phyloP scores from a whole-genome alignment of 2,113 vertebrate genomes.

The Protomyctophum bolini region DNA sequence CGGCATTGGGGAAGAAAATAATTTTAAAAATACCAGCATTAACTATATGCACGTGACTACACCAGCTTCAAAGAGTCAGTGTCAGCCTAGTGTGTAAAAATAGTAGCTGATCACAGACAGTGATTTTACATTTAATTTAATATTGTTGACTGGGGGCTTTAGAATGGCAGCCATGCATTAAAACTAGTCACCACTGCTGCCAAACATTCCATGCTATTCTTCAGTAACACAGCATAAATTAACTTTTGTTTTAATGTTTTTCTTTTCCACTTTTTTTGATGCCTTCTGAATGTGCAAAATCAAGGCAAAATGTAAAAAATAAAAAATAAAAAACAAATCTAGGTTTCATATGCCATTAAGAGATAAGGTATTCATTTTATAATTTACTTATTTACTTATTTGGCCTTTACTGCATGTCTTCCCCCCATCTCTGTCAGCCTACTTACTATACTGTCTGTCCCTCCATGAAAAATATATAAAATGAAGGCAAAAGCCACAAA shows the following conservation, averaged over 20 bases:
- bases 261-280: conserved; percentile 31
- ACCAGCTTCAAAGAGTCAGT: conserved; percentile 27
- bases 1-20: conserved; percentile 52
- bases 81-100: conserved; percentile 28
- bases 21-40: conserved; percentile 52
- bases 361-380: conserved; percentile 63
- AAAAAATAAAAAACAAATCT: conserved; percentile 3
- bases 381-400: too few species aligned
- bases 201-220: conserved; percentile 31
- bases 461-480: too few species aligned
- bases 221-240: conserved; percentile 35
- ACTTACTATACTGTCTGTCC: too few species aligned
- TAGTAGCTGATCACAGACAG: conserved; percentile 29
- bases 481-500: too few species aligned
- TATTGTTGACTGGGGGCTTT: conserved; percentile 42
- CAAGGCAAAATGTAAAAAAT: conserved; percentile 27
- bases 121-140: conserved; percentile 46
- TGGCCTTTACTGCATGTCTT: too few species aligned
- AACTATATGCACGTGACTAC: conserved; percentile 35
- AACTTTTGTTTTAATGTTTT: conserved; percentile 42
- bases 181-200: conserved; percentile 13
- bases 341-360: conserved; percentile 50
- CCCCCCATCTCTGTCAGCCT: too few species aligned
- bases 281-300: conserved; percentile 54
- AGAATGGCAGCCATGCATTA: conserved; percentile 23